Evolutionary conservation across 2,888 invertebrate genomes (phyloP), one percentile per base, ranked within the genome.

Genomic region (Agrotis clavis): DNA sequence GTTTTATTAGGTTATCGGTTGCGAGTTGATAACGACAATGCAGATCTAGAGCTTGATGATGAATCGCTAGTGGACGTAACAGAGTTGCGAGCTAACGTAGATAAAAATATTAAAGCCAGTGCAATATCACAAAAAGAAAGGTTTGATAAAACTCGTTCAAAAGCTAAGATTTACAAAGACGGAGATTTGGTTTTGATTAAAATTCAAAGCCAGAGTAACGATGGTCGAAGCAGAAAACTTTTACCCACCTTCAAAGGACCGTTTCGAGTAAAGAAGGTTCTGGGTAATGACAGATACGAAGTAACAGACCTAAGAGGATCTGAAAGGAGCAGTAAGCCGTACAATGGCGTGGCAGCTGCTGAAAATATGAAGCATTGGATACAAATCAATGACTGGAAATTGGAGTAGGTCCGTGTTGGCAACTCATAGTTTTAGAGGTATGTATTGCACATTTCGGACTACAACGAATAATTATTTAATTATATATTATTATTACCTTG

Each of bases 401-500:
- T 65, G 21, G 54, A 65, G 21, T 25, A 48, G 45, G 60, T 60
- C 61, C 61, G 61, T 61, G 61, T 61, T 61, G 61, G 61, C 61
- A 61, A 61, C 2, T 25, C 18, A 13, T 59, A 56, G n/a, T 25
- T 25, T 25, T 25, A 25, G 25, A 25, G 25, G 25, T 25, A 25
- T 25, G 25, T 25, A 25, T 25, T 25, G 25, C 25, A 25, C 25
- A 25, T 25, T 25, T 25, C 25, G 25, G 25, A 25, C 25, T 25
- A 25, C 25, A 25, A 25, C 25, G 25, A 25, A 25, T 25, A 25
- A 25, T 25, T 25, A 19, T 41, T 59, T 41, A 59, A 19, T 25
- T 25, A 25, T 25, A n/a, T 25, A 25, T 25, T 2, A 25, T 25
- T 25, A 25, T 25, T 21, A 19, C 4, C 18, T 30, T 56, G 14